Evolutionary conservation across 2,113 vertebrate species (phyloP), one percentile per base, ranked within the genome.

Genomic region (Scortum barcoo): DNA sequence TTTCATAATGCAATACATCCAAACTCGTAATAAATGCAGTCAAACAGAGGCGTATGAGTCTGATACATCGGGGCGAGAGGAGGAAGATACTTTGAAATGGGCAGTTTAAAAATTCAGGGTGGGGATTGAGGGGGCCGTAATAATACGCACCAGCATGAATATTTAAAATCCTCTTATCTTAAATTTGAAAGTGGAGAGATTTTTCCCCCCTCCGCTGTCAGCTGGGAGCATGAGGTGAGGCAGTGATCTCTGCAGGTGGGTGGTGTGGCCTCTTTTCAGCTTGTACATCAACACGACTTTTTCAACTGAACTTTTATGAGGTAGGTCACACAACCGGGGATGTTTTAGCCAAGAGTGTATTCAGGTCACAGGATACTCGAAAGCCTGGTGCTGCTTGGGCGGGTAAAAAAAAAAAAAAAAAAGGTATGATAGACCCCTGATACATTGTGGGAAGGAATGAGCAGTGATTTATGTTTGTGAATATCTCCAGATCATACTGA

Each of bases 101-200:
- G 42, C 73, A 77, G 24, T 83, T 81, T 73, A 63, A 89, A 85
- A 89, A 85, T 81, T 80, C 79, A 58, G 65, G 62, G 68, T 65
- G 60, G 80, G 75, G 80, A 79, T 42, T 74, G 75, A 19, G 58
- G 42, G 46, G 76, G 51, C 73, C 56, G 24, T 72, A 78, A 85
- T 87, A 85, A 78, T 81, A 65, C 50, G 48, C 68, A 40, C 84
- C 53, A 22, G 57, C 82, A 92, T 91, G 79, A 90, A 90, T 92
- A 92, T 90, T 90, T 90, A 75, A 91, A 93, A 91, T 84, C 80
- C 69, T 89, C 82, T 92, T 88, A 88, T 92, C 82, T 91, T 86
- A 91, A 89, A 90, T 89, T 72, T 86, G 84, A 92, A 88, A 84
- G 48, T 83, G 77, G 73, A 76, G 85, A 80, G 63, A 78, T 83